Evolutionary conservation across 2,797 vertebrate genomes (phyloP), one percentile per base, ranked within the genome.

Genomic region (Moxostoma hubbsi): DNA sequence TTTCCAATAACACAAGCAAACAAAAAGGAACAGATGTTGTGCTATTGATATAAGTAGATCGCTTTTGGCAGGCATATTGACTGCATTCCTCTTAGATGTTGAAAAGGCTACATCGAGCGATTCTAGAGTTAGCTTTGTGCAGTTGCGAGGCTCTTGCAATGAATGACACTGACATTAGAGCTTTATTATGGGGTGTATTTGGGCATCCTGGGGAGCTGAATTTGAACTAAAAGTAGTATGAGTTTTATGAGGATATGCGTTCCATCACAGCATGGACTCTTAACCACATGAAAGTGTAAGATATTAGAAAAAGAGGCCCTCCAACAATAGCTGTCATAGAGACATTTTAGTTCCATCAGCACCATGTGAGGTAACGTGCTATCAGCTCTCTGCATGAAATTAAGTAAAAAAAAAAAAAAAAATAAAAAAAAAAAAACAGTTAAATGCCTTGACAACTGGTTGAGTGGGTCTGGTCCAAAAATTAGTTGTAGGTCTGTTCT

Each of bases 11-110:
- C 71, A 65, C 64, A 59, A 43, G 45, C 67, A 78, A 75, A 83
- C 71, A 84, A 86, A 84, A 79, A 79, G 74, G 82, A 86, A 82
- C 82, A 82, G 82, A 82, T 82, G 82, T 86, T 75, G 62, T 6
- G n/a, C 78, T 82, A 83, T 85, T 83, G 84, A 85, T 80, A 83
- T 73, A 54, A 73, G 65, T 73, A 63, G 69, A 55, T 70, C 66
- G 66, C 64, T 79, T 81, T 83, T 81, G 82, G 71, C 79, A 77
- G 77, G 46, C 61, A 11, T 74, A 85, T 83, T 53, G 82, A 85
- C 70, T 43, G 65, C 55, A 63, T 85, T 80, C 80, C 18, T 80
- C 70, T 80, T 71, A 70, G 65, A 71, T 77, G 74, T 68, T 77
- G 70, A 82, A 82, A 85, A 82, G 79, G 65, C 80, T 65, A 71